phyloP scores from a whole-genome alignment of 2,797 vertebrate species.

The Champsocephalus gunnari region DNA sequence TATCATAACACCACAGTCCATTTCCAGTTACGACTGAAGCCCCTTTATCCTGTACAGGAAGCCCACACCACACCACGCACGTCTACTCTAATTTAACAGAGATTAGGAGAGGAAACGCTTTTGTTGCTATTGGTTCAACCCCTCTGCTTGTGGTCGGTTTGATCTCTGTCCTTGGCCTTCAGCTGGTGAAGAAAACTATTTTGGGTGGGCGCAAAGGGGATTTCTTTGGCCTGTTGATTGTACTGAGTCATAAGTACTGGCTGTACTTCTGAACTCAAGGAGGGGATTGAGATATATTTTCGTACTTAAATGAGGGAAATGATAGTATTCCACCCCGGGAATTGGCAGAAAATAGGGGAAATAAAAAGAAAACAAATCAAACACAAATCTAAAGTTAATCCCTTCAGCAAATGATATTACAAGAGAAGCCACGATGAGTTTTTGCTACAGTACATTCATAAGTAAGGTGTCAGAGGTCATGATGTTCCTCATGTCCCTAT shows the following conservation, averaged over 20 bases:
- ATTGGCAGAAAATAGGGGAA: background rate
- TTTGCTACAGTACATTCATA: background rate
- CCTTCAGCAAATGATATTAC: background rate
- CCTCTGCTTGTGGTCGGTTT: conserved; percentile 63
- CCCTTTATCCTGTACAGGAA: conserved; percentile 59
- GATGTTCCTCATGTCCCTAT: conserved; percentile 1
- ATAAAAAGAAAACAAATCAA: conserved; percentile 1
- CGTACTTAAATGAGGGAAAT: conserved; percentile 2
- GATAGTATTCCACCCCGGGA: background rate
- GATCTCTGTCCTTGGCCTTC: conserved; percentile 65
- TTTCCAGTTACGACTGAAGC: conserved; percentile 57
- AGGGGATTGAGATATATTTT: conserved; percentile 10
- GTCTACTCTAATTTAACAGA: conserved; percentile 62
- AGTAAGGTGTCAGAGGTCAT: conserved; percentile 19
- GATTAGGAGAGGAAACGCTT: conserved; percentile 67
- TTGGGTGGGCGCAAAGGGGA: conserved; percentile 48
- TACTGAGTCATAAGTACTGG: conserved; percentile 57
- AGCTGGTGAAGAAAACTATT: conserved; percentile 70
- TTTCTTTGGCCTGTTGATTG: conserved; percentile 58
- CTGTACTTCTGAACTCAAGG: conserved; percentile 20
- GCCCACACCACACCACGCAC: conserved; percentile 40
- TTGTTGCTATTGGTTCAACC: conserved; percentile 50
- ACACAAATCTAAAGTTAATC: background rate
- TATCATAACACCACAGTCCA: conserved; percentile 53
- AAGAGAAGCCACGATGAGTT: background rate